These are phyloP conservation scores for Folsomia candida DNA, from an alignment of 2,888 invertebrate genomes.

Conservation along the genomic window DNA sequence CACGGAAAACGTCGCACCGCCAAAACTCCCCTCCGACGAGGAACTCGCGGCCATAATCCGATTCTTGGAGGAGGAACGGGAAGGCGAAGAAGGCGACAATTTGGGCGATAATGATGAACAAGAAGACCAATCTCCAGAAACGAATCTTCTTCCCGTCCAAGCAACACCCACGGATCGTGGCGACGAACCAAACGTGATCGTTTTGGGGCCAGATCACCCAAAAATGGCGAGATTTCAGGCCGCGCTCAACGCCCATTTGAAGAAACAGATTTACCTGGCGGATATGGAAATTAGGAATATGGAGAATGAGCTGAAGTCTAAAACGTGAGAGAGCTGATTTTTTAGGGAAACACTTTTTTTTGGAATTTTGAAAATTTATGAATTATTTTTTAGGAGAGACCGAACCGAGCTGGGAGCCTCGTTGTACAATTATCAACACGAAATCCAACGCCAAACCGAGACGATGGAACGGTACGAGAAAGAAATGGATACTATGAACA, in stretches of 20 bases:
- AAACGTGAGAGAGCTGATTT: slow-evolving; percentile 54
- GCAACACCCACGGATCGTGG: background rate
- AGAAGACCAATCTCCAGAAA: background rate
- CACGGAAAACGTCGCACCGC: background rate
- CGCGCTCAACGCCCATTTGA: slow-evolving; percentile 65
- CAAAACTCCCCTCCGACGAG: slow-evolving; percentile 18
- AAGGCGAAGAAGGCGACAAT: slow-evolving; percentile 10
- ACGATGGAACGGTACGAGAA: slow-evolving; percentile 60
- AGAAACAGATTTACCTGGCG: slow-evolving; percentile 65
- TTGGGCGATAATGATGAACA: slow-evolving; percentile 6
- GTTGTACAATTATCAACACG: slow-evolving; percentile 64
- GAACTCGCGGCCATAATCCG: slow-evolving; percentile 34
- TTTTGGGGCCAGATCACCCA: slow-evolving; percentile 70
- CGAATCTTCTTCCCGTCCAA: background rate
- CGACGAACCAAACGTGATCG: slow-evolving; percentile 54
- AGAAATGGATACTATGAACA: slow-evolving; percentile 58
- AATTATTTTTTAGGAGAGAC: slow-evolving; percentile 55
- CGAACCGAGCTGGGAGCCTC: slow-evolving; percentile 61
- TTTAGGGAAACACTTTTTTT: too few species aligned
- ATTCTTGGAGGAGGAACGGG: slow-evolving; percentile 23
- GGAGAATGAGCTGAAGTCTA: slow-evolving; percentile 57
- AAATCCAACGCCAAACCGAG: slow-evolving; percentile 60
- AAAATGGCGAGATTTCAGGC: slow-evolving; percentile 71
- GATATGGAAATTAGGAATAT: slow-evolving; percentile 67
- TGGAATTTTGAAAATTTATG: too few species aligned